These are phyloP conservation scores for Myoxocephalus aenaeus DNA, from an alignment of 2,797 vertebrate genomes.

Conservation along the genomic window DNA sequence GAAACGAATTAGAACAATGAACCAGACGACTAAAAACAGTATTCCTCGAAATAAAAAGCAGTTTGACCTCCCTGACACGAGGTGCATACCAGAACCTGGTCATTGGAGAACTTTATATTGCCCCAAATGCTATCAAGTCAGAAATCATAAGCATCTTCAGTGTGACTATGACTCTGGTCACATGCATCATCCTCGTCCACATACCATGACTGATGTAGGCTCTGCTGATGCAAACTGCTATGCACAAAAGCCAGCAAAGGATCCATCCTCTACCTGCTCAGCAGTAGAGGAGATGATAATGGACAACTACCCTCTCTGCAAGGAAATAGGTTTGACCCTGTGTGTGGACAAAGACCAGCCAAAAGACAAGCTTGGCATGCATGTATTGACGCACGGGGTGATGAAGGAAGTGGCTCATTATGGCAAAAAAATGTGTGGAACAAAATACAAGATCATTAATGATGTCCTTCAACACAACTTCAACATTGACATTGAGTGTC, in stretches of 20 bases:
- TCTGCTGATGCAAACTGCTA: not conserved
- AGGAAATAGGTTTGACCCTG: conserved; percentile 32
- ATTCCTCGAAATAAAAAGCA: accelerated
- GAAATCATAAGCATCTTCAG: not conserved
- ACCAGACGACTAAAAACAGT: accelerated
- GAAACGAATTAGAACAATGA: accelerated
- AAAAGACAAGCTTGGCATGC: not conserved
- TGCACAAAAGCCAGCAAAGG: not conserved
- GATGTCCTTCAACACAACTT: conserved; percentile 50
- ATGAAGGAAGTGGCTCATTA: conserved; percentile 15
- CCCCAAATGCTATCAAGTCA: conserved; percentile 35
- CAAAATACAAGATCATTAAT: not conserved
- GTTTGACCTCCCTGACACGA: conserved; percentile 39
- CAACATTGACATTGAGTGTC: not conserved
- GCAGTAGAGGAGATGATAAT: conserved; percentile 1
- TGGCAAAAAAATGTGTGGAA: conserved; percentile 20
- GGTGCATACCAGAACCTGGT: not conserved
- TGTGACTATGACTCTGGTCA: not conserved
- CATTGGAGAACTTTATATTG: not conserved
- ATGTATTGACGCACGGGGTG: conserved; percentile 8
- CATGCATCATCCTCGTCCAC: not conserved
- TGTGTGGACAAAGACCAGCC: conserved; percentile 10
- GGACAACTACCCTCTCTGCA: conserved; percentile 3
- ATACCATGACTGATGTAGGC: not conserved
- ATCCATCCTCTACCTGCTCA: not conserved